Evolutionary conservation across 2,888 invertebrate genomes (phyloP).

Genomic region (Aethes cnicana): DNA sequence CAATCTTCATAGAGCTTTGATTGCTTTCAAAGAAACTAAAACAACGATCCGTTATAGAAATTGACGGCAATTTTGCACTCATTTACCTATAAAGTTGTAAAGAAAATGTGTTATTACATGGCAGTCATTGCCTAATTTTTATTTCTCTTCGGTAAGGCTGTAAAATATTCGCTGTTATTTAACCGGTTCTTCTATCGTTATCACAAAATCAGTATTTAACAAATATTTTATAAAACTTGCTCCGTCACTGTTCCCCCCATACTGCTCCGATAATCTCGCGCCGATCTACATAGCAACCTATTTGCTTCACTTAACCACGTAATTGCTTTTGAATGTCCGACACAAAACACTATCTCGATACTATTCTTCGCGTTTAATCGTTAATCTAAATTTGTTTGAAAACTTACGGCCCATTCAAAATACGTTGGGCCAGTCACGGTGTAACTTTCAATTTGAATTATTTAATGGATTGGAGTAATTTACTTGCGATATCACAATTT

Average conservation of each 20-base stretch:
- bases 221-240: constrained; percentile 28
- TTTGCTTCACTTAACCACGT: constrained; percentile 40
- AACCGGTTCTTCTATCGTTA: constrained; percentile 5
- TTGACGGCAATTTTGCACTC: background rate
- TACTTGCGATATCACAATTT: background rate
- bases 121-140: too few species aligned
- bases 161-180: background rate
- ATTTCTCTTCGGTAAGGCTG: too few species aligned
- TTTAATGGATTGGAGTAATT: constrained; percentile 38
- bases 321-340: constrained; percentile 42
- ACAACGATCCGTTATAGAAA: background rate
- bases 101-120: too few species aligned
- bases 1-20: background rate
- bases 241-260: constrained; percentile 26
- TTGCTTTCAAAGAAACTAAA: background rate
- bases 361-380: constrained; percentile 36
- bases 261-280: constrained; percentile 31
- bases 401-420: constrained; percentile 37
- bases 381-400: constrained; percentile 37
- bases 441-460: constrained; percentile 52
- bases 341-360: constrained; percentile 36
- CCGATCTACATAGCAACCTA: constrained; percentile 36
- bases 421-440: constrained; percentile 42
- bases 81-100: background rate
- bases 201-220: constrained; percentile 20